Base-by-base conservation (phyloP, 2,113 vertebrate species). In the Psittacula cyanocephala region DNA sequence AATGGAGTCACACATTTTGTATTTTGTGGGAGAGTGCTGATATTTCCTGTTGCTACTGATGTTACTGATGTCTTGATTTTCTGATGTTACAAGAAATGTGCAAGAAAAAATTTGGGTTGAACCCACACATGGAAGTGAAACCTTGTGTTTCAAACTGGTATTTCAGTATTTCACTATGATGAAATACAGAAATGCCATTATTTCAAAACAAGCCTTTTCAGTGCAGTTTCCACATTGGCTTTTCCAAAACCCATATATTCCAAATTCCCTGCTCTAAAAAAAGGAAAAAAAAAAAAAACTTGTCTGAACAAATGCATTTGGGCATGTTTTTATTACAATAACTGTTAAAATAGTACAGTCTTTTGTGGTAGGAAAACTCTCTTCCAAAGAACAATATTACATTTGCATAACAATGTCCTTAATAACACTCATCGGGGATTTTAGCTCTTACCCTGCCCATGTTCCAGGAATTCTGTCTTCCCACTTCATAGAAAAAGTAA, bases 351-450 rank as follows among this genome's bases (percentile, higher is more conserved):
- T 55, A 86, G 11, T n/a, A 60, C 47, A 88, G 33, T 49, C 53
- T 77, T 18, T 49, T 60, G 18, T 64, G 33, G 43, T 53, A 90
- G 68, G 55, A 93, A 90, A 71, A 57, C 39, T 44, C 20, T 88
- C 13, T 59, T 84, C 65, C 69, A 65, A 92, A 93, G 64, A 84
- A 24, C 50, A 64, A 69, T 35, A 70, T 67, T 91, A 33, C 11
- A 91, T 92, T 88, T 94, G 62, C 92, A 65, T 94, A 93, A 90
- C 71, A 93, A 78, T 85, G 37, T 78, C 31, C 47, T 88, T 89
- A 88, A 79, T 87, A 87, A 89, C 19, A 92, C 17, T 80, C 68
- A 64, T 64, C 33, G 33, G 72, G 68, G 46, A 78, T 88, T 95
- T 86, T 59, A 60, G 60, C 55, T 68, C 17, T 91, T 91, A 62